Conservation (phyloP, 2,797 vertebrate genomes). For the Cirrhinus molitorella region DNA sequence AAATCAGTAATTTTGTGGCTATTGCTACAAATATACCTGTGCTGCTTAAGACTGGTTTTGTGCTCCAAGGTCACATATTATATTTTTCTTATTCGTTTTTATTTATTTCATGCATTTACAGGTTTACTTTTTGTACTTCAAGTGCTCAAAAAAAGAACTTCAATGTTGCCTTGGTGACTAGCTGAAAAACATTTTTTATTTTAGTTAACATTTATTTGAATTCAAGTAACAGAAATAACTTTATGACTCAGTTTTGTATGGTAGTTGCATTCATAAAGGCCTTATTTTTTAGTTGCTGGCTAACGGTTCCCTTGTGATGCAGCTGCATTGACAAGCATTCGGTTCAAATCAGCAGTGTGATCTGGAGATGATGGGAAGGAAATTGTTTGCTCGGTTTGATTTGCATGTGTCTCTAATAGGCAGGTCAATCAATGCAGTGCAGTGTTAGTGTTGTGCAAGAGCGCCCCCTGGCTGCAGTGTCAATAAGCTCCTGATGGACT, state of each 20-base stretch:
- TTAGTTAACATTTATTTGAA: background rate
- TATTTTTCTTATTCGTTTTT: no score
- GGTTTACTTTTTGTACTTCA: no score
- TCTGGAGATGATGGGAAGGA: slow-evolving; percentile 23
- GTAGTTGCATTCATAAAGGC: background rate
- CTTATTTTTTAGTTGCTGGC: background rate
- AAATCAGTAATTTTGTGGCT: no score
- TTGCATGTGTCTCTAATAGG: slow-evolving; percentile 3
- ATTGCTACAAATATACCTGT: no score
- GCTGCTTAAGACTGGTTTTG: no score
- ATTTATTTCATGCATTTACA: no score
- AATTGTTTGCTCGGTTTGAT: slow-evolving; percentile 26
- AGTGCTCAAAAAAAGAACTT: no score
- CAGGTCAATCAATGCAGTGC: slow-evolving; percentile 10
- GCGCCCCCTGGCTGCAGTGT: slow-evolving; percentile 18
- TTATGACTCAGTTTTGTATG: background rate
- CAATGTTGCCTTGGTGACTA: background rate
- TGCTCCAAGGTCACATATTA: no score
- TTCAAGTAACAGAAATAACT: background rate
- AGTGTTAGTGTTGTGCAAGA: background rate
- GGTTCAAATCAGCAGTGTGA: slow-evolving; percentile 8
- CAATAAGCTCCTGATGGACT: background rate
- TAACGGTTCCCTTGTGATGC: background rate
- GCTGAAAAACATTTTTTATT: background rate
- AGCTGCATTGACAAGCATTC: slow-evolving; percentile 5